These are phyloP conservation scores for Limnephilus auricula DNA, from an alignment of 2,888 invertebrate species.

Conservation along the genomic window DNA sequence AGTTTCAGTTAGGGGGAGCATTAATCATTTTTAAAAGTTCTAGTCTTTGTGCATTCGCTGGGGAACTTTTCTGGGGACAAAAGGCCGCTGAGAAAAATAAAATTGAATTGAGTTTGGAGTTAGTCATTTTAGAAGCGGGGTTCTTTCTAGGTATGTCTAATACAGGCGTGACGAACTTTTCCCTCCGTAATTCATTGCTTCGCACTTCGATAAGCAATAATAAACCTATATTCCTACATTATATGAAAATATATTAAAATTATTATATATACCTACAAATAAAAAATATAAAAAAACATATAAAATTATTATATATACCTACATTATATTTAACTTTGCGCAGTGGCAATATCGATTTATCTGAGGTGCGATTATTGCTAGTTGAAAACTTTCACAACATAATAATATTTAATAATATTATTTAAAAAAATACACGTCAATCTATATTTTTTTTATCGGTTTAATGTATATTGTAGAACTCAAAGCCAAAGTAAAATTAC, in stretches of 20 bases:
- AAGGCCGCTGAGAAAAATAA: constrained; percentile 30
- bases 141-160: neutral
- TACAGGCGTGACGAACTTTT: constrained; percentile 5
- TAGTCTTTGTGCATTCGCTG: constrained; percentile 27
- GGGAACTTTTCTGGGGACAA: constrained; percentile 30
- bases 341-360: no score
- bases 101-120: constrained; percentile 32
- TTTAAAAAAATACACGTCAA: no score
- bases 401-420: no score
- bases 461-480: no score
- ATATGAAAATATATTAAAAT: neutral
- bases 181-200: neutral
- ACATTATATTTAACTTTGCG: no score
- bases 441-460: no score
- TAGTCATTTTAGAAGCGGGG: neutral
- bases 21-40: constrained; percentile 40
- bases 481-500: no score
- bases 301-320: no score
- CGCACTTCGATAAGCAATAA: neutral
- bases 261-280: no score
- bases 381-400: constrained; percentile 95
- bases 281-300: no score
- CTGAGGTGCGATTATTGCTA: constrained; percentile 95
- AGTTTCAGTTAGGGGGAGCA: constrained; percentile 24
- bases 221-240: neutral